Conservation (phyloP, 2,113 vertebrate genomes). For the Papio anubis region DNA sequence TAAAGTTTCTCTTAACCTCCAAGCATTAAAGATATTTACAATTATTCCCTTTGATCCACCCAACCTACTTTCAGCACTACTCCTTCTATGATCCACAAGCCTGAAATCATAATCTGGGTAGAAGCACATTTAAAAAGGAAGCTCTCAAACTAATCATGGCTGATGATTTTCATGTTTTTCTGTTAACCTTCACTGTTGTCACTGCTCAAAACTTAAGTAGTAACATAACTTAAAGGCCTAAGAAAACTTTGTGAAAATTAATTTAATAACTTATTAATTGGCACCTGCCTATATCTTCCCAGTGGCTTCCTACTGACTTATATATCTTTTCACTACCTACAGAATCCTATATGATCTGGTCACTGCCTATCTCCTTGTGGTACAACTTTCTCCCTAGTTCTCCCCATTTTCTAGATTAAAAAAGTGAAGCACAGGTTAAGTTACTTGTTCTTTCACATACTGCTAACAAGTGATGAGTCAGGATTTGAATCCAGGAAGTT, state of each 20-base stretch:
- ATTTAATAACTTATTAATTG: neutral
- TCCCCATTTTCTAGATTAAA: neutral
- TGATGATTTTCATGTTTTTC: constrained; percentile 42
- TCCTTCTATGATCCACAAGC: neutral
- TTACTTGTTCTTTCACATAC: neutral
- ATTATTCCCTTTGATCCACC: constrained; percentile 54
- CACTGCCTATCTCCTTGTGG: neutral
- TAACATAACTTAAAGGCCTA: neutral
- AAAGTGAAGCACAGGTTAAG: neutral
- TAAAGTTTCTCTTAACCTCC: constrained; percentile 38
- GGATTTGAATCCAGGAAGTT: neutral
- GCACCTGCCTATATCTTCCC: neutral
- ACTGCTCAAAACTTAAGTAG: constrained; percentile 4
- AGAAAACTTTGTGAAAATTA: constrained; percentile 11
- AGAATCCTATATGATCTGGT: neutral
- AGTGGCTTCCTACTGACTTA: neutral
- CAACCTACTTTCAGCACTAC: constrained; percentile 11
- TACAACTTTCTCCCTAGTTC: neutral
- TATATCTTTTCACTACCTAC: neutral
- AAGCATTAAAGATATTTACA: constrained; percentile 23
- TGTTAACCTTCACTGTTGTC: constrained; percentile 16
- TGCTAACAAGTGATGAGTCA: neutral
- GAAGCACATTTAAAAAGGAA: constrained; percentile 39
- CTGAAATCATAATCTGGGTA: neutral
- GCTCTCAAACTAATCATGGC: constrained; percentile 34